These are phyloP conservation scores for Procavia capensis DNA, from an alignment of 2,113 vertebrate genomes.

Conservation along the genomic window DNA sequence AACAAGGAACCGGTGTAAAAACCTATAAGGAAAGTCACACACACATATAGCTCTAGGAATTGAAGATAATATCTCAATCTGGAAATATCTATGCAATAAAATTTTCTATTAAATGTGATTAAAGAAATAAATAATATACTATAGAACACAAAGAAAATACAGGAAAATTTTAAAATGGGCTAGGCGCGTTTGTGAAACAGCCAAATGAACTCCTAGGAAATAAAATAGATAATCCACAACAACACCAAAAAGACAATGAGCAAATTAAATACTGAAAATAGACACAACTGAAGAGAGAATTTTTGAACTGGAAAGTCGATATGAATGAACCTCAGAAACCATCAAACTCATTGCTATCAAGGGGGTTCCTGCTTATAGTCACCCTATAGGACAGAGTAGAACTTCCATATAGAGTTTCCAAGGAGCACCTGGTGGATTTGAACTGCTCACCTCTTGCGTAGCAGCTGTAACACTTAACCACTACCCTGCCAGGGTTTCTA, in stretches of 20 bases:
- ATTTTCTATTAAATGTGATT: background rate
- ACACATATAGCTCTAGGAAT: background rate
- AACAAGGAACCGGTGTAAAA: background rate
- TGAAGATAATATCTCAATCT: background rate
- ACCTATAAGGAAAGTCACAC: background rate
- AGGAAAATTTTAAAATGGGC: background rate
- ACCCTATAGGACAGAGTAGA: too few relatives aligned
- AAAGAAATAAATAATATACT: background rate
- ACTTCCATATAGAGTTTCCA: too few relatives aligned
- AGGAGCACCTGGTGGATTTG: too few relatives aligned
- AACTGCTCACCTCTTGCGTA: too few relatives aligned
- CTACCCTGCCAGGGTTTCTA: too few relatives aligned
- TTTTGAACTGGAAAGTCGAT: slow-evolving; percentile 31
- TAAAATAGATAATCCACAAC: background rate
- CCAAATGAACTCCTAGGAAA: background rate
- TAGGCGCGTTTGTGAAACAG: background rate
- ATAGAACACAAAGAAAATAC: background rate
- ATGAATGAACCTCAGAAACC: too few relatives aligned
- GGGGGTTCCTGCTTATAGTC: too few relatives aligned
- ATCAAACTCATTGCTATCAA: too few relatives aligned
- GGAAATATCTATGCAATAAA: background rate
- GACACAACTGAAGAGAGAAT: slow-evolving; percentile 51
- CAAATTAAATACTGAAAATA: background rate
- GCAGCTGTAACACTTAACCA: too few relatives aligned
- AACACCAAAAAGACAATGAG: background rate